Evolutionary conservation across 2,888 invertebrate genomes (phyloP).

Genomic region (Pristionchus exspectatus): DNA sequence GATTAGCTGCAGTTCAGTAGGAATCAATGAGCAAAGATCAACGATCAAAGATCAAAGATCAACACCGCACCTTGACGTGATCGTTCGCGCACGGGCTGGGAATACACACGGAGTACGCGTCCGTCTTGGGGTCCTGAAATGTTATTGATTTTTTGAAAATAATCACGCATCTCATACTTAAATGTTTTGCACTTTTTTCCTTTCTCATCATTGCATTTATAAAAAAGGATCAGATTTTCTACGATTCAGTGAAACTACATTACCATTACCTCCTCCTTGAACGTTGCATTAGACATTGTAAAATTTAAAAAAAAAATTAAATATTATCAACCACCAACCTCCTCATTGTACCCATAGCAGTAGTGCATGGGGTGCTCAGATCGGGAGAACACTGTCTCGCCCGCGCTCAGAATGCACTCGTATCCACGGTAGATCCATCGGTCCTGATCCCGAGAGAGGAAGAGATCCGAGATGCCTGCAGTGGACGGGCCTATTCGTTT

Average conservation of each 20-base stretch:
- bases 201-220: too few relatives aligned
- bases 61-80: constrained; percentile 33
- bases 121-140: constrained; percentile 41
- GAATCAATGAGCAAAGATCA: too few relatives aligned
- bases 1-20: background rate
- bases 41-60: too few relatives aligned
- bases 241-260: too few relatives aligned
- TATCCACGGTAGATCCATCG: constrained; percentile 76
- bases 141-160: too few relatives aligned
- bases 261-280: too few relatives aligned
- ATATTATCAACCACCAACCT: constrained; percentile 15
- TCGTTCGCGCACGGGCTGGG: constrained; percentile 57
- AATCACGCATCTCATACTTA: too few relatives aligned
- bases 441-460: constrained; percentile 73
- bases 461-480: constrained; percentile 65
- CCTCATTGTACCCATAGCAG: constrained; percentile 72
- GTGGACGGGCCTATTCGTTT: too few relatives aligned
- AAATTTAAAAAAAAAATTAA: background rate
- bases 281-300: background rate
- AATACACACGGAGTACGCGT: constrained; percentile 55
- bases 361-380: constrained; percentile 78
- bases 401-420: constrained; percentile 76
- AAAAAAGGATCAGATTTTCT: too few relatives aligned
- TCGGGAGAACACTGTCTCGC: constrained; percentile 76
- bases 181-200: too few relatives aligned